Evolutionary conservation across 2,888 invertebrate genomes (phyloP), one percentile per base, ranked within the genome.

Genomic region (Disparrhopalites patrizii): DNA sequence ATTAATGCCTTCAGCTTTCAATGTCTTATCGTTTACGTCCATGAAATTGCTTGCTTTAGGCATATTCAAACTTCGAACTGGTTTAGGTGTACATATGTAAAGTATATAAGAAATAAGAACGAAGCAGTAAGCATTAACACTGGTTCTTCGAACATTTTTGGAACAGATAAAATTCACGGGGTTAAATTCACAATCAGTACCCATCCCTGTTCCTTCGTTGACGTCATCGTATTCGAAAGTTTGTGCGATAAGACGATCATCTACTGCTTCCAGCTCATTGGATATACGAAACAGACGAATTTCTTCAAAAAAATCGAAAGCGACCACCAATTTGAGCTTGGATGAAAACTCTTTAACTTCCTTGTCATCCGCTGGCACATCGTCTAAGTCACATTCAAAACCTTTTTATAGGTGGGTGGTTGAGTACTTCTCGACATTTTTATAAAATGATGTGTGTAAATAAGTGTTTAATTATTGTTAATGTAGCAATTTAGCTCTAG

Each of bases 191-290:
- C 70, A 68, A 38, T 62, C 75, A 27, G 67, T 73, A 40, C 73
- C 76, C n/a, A 72, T 75, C 43, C 72, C 73, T 25, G 70, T 73
- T 33, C 72, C 74, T 30, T 71, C 70, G 1, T 60, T 72, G 60
- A 70, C 72, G 18, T 68, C 74, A 18, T 73, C 91, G 0, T 94
- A 93, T 77, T 91, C 92, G 1, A 93, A 92, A 82, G 88, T 81
- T 2, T 92, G 93, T 77, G 93, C 92, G 4, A 84, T 93, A 65
- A 82, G 93, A 67, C 83, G 93, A 30, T 73, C 72, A n/a, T 72
- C 73, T n/a, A 72, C 72, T 18, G 68, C 70, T 36, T 63, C 68
- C 25, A 70, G 68, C 40, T 66, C 72, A 1, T 67, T 66, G 43
- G 73, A 74, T 57, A 60, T 73, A 38, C 65, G 71, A 23, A 70